Conservation (phyloP, 2,888 invertebrate genomes). For the Galerucella calmariensis region DNA sequence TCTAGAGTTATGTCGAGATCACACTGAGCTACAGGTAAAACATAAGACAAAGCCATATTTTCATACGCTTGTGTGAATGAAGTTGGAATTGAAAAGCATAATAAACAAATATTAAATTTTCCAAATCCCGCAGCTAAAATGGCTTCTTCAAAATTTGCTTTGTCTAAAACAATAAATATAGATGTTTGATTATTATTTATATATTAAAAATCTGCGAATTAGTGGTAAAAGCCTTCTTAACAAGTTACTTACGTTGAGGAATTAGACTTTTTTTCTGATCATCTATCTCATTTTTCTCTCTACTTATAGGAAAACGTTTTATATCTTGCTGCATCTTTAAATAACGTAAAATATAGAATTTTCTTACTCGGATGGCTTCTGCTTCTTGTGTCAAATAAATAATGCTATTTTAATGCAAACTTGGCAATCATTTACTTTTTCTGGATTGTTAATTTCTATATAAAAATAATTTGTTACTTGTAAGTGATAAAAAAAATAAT, state of each 20-base stretch:
- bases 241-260: background rate
- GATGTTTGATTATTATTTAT: no score
- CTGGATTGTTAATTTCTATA: no score
- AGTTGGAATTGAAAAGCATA: conserved; percentile 71
- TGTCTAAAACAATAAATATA: conserved; percentile 7
- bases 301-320: conserved; percentile 2
- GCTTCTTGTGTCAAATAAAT: no score
- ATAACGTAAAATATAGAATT: no score
- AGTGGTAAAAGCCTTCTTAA: no score
- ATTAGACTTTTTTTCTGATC: background rate
- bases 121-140: conserved; percentile 78
- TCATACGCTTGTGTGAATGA: conserved; percentile 76
- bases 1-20: conserved; percentile 74
- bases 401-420: no score
- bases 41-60: conserved; percentile 77
- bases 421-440: no score
- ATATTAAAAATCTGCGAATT: no score
- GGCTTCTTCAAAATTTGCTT: conserved; percentile 77
- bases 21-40: conserved; percentile 80
- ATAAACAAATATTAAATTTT: conserved; percentile 72
- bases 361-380: no score
- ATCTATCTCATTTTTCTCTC: background rate
- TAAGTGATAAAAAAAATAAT: no score
- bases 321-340: background rate
- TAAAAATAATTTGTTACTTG: no score